A percentile compares a stretch with the other conserved stretches of the same genome.
These are phyloP conservation scores for Erythrolamprus reginae DNA, from an alignment of 2,113 vertebrate genomes.

Conservation along the genomic window DNA sequence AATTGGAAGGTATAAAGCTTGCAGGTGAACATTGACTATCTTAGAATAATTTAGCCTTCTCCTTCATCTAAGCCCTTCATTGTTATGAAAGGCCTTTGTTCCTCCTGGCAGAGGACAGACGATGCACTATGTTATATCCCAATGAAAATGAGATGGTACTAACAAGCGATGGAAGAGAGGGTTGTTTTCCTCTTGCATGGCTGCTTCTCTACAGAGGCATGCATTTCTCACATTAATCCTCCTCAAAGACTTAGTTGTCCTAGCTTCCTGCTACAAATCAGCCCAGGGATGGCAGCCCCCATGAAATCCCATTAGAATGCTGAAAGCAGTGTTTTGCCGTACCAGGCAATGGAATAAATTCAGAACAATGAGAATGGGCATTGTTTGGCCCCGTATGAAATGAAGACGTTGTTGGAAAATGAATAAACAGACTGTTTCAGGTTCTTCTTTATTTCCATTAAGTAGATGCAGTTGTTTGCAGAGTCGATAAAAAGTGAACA, in stretches of 20 bases:
- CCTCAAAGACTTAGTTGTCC: conserved; percentile 72
- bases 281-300: conserved; percentile 59
- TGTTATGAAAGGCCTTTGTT: conserved; percentile 46
- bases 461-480: conserved; percentile 19
- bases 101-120: conserved; percentile 50
- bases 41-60: conserved; percentile 28
- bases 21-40: conserved; percentile 19
- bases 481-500: conserved; percentile 14
- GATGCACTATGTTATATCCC: conserved; percentile 61
- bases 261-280: conserved; percentile 70
- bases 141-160: conserved; percentile 63
- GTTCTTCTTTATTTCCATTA: conserved; percentile 16
- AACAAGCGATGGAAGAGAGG: conserved; percentile 63
- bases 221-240: conserved; percentile 71
- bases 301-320: conserved; percentile 63
- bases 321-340: conserved; percentile 68
- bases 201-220: conserved; percentile 60
- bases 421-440: conserved; percentile 22
- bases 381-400: conserved; percentile 58
- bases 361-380: conserved; percentile 65
- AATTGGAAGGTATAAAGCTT: background rate
- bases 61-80: background rate
- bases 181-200: conserved; percentile 67
- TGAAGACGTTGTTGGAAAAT: conserved; percentile 44
- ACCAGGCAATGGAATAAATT: conserved; percentile 69